A percentile compares a stretch with the other conserved stretches of the same genome.
phyloP scores from a whole-genome alignment of 2,113 vertebrate species.

The Chaetops frenatus region DNA sequence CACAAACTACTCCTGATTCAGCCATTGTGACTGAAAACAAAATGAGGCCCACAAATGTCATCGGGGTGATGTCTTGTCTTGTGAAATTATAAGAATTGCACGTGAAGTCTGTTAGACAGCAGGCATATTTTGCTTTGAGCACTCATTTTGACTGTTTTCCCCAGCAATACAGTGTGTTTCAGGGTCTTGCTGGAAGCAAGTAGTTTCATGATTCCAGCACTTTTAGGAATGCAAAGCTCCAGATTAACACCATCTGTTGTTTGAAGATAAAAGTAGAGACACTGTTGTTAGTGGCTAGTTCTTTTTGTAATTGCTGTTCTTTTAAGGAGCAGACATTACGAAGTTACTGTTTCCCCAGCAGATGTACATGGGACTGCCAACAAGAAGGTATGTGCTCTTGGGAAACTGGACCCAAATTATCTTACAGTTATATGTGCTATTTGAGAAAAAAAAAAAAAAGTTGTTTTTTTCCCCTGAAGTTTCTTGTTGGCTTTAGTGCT shows the following conservation, averaged over 20 bases:
- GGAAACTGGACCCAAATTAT: not conserved
- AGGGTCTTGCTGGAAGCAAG: not conserved
- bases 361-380: not conserved
- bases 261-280: slow-evolving; percentile 46
- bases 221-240: slow-evolving; percentile 33
- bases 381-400: not conserved
- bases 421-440: not conserved
- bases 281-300: slow-evolving; percentile 15
- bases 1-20: not conserved
- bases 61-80: not conserved
- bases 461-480: not conserved
- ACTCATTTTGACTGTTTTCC: not conserved
- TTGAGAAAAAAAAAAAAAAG: not conserved
- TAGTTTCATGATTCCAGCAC: slow-evolving; percentile 15
- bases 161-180: not conserved
- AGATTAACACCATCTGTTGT: slow-evolving; percentile 59
- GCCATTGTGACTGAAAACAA: not conserved
- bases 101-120: accelerated
- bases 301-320: slow-evolving; percentile 9
- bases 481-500: not conserved
- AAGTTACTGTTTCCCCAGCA: not conserved
- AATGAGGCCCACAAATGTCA: not conserved
- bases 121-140: not conserved
- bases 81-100: not conserved
- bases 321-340: not conserved